Evolutionary conservation across 2,888 invertebrate genomes (phyloP), one percentile per base, ranked within the genome.

Genomic region (Oligia strigilis): DNA sequence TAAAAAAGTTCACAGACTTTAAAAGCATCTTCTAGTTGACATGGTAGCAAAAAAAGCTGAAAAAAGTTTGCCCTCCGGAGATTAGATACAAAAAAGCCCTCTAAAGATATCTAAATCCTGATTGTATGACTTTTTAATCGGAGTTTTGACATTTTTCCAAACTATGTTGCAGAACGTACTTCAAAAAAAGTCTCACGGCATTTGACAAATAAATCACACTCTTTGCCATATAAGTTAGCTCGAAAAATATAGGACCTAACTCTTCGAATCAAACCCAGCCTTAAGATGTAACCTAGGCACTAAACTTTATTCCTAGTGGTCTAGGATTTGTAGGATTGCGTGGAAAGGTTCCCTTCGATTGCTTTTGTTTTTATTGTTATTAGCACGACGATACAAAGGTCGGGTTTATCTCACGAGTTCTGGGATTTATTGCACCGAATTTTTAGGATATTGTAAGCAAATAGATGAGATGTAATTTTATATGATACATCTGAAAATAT

Each of bases 321-420:
- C 46, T 46, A 43, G 67, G 66, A 71, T 78, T 69, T 71, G 75
- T 78, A 77, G 76, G 74, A 80, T 82, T 66, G 69, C 62, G 70
- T 77, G 83, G 75, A 78, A 79, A 78, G 84, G 87, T 79, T 77
- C n/a, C n/a, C n/a, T n/a, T 75, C 73, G 84, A 88, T 86, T 81
- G 87, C 88, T 87, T 87, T 86, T 81, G 87, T 86, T 81, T 87
- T 87, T 87, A 87, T 88, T 87, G 83, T 81, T 88, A 88, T 83
- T 83, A 81, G 72, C 64, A 49, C 43, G 66, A 29, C 69, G 74
- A 78, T 85, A 76, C 77, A 70, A 65, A 77, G 86, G 88, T 75
- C 72, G 76, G 87, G 72, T 75, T 83, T 75, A 75, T 70, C 49
- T 78, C 52, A 49, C 75, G 65, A 64, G 55, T 76, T 80, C 58